Base-by-base conservation (phyloP, 1,140 invertebrate genomes). In the Drosophila saltans region DNA sequence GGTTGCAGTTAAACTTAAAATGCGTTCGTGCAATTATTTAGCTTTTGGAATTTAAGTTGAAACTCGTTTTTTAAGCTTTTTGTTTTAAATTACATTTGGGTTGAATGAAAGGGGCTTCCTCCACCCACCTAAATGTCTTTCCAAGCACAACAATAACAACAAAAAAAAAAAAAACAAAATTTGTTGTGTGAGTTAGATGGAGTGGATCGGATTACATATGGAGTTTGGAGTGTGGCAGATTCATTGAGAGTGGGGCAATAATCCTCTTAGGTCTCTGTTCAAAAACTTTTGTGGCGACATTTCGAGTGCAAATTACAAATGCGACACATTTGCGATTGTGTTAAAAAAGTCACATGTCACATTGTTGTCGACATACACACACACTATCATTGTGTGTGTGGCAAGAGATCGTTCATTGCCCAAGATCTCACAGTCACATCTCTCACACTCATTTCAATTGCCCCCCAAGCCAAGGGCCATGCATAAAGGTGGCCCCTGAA, bases 101-200 rank as follows among this genome's bases (percentile, higher is more conserved):
- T 65, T 60, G 61, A 74, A 43, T 62, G 58, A 48, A 58, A 36
- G 76, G 72, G 72, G 73, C 76, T 79, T 76, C 73, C 57, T 59
- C 60, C 65, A 65, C 56, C 76, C 72, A 75, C 76, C 76, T 61
- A 75, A 71, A 78, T 78, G 73, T 67, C 69, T 68, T 55, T 43
- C 28, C 2, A 60, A 69, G 73, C 68, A 64, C 55, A 72, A 62
- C 73, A 73, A 45, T 26, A 68, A 63, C 24, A 28, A 24, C 26
- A 41, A 26, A 41, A 52, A 10, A 41, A 52, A 10, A 9, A 33
- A 28, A 16, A 21, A 48, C n/a, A 52, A 9, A 9, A 16, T 43
- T n/a, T 43, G 45, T 9, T 52, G 48, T 64, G 40, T 45, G 55
- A 60, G 72, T 78, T 78, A 78, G 76, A 78, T 75, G 72, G 73